phyloP scores from a whole-genome alignment of 2,888 invertebrate genomes.

The Acanthosepion lycidas region DNA sequence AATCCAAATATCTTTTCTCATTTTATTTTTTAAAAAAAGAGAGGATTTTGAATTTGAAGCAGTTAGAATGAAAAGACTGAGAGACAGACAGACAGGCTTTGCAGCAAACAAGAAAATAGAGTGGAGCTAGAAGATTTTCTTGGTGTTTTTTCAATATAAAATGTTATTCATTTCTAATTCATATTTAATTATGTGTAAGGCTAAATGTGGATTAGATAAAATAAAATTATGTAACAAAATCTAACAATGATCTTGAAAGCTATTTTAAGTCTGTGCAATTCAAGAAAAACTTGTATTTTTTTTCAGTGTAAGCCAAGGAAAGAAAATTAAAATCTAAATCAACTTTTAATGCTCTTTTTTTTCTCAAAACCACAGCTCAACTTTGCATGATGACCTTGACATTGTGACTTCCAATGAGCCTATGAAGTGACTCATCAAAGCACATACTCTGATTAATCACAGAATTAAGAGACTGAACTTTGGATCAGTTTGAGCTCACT shows the following conservation, averaged over 20 bases:
- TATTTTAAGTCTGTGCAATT: neutral
- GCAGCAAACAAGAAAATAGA: neutral
- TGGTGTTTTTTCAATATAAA: neutral
- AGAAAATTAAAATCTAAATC: slow-evolving; percentile 33
- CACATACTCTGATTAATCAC: neutral
- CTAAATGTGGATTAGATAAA: neutral
- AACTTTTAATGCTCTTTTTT: neutral
- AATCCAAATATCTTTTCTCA: too few relatives aligned
- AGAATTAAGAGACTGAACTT: neutral
- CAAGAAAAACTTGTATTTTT: neutral
- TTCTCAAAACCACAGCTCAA: neutral
- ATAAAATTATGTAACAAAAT: neutral
- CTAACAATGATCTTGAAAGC: neutral
- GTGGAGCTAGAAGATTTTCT: neutral
- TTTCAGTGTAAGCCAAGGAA: neutral
- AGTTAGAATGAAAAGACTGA: neutral
- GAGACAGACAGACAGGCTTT: neutral
- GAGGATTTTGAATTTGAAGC: too few relatives aligned
- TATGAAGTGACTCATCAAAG: slow-evolving; percentile 33
- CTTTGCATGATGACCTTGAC: neutral
- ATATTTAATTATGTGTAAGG: neutral
- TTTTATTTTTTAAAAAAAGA: too few relatives aligned
- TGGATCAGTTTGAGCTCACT: neutral
- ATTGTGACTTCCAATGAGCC: slow-evolving; percentile 16
- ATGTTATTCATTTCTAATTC: neutral